Percentiles rank a stretch among this genome's conserved stretches.
These are phyloP conservation scores for Diogma glabrata DNA, from an alignment of 2,888 invertebrate species.

Conservation along the genomic window DNA sequence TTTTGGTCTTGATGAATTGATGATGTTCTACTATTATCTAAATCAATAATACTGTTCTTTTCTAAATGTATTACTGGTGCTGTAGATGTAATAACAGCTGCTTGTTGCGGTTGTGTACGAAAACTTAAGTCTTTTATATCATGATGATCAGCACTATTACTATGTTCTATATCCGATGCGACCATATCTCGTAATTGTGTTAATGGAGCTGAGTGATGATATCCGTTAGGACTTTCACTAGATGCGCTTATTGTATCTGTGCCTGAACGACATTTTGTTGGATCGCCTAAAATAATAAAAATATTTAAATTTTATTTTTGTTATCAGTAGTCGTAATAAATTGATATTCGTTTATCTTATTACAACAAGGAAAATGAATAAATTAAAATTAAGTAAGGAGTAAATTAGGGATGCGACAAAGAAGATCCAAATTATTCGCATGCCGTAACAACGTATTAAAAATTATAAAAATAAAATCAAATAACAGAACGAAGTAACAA, in stretches of 20 bases:
- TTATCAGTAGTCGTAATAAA: background rate
- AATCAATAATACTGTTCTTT: slow-evolving; percentile 34
- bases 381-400: too few relatives aligned
- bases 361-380: too few relatives aligned
- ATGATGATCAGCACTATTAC: slow-evolving; percentile 31
- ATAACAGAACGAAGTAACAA: too few relatives aligned
- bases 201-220: slow-evolving; percentile 32
- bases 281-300: slow-evolving; percentile 27
- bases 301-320: background rate
- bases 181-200: slow-evolving; percentile 38
- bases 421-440: too few relatives aligned
- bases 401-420: too few relatives aligned
- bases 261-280: slow-evolving; percentile 32
- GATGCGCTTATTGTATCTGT: slow-evolving; percentile 47
- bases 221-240: slow-evolving; percentile 38
- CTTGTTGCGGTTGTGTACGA: slow-evolving; percentile 34
- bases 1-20: slow-evolving; percentile 19
- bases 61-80: slow-evolving; percentile 32
- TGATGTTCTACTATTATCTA: slow-evolving; percentile 29
- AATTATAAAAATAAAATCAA: too few relatives aligned
- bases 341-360: too few relatives aligned
- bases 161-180: slow-evolving; percentile 33
- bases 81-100: slow-evolving; percentile 35
- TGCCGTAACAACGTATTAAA: too few relatives aligned
- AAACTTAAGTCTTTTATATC: slow-evolving; percentile 37